phyloP scores from a whole-genome alignment of 1,140 invertebrate species.

The Drosophila sechellia region DNA sequence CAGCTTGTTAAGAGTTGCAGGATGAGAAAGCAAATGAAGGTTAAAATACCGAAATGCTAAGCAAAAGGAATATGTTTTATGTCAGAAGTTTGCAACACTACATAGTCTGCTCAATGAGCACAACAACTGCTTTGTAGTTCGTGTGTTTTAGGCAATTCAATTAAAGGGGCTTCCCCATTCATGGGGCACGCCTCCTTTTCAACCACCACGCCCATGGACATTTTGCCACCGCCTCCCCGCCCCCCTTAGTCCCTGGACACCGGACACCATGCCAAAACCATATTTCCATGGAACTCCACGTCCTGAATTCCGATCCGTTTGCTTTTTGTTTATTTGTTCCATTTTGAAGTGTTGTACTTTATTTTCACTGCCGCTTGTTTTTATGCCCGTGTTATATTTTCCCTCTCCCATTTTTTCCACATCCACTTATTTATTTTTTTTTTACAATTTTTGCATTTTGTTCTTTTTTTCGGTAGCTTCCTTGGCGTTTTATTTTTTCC shows the following conservation, averaged over 20 bases:
- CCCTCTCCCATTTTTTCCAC: conserved; percentile 3
- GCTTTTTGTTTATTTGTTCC: conserved; percentile 60
- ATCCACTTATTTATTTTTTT: conserved; percentile 13
- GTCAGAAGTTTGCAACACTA: no score
- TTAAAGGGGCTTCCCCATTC: conserved; percentile 12
- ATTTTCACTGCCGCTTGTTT: conserved; percentile 35
- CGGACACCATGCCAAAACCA: not conserved
- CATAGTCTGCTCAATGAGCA: no score
- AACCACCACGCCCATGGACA: not conserved
- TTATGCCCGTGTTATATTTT: conserved; percentile 27
- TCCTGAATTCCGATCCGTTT: conserved; percentile 26
- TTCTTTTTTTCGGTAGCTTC: conserved; percentile 14
- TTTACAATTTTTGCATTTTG: not conserved
- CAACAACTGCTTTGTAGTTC: no score
- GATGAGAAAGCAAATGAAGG: no score
- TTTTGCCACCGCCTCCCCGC: not conserved
- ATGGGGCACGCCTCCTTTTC: not conserved
- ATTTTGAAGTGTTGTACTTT: conserved; percentile 53
- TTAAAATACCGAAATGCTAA: no score
- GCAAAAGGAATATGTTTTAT: no score
- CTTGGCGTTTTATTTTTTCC: conserved; percentile 7
- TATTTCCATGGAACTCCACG: conserved; percentile 8
- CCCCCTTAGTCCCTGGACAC: conserved; percentile 4
- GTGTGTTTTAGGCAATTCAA: conserved; percentile 13
- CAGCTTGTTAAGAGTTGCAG: no score